phyloP scores from a whole-genome alignment of 2,113 vertebrate genomes.

The Egretta garzetta region DNA sequence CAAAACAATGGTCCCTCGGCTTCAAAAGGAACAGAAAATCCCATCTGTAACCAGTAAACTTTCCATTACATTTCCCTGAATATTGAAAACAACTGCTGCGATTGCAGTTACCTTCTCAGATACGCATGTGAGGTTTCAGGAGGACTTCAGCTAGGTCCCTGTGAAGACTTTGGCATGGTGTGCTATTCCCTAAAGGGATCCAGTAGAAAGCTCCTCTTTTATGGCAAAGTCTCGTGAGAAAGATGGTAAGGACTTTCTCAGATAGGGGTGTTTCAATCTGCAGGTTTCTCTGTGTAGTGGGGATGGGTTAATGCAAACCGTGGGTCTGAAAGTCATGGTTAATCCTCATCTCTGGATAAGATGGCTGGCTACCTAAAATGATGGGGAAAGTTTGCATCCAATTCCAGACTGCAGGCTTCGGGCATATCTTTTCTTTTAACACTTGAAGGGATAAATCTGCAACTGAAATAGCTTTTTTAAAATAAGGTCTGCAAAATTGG shows the following conservation, averaged over 20 bases:
- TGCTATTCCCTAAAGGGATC: neutral
- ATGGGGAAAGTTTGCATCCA: neutral
- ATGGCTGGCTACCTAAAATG: neutral
- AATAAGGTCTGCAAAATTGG: neutral
- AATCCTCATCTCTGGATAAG: neutral
- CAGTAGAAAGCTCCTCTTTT: neutral
- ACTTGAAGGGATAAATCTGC: neutral
- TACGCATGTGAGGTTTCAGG: neutral
- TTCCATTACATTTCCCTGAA: neutral
- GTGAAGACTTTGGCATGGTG: neutral
- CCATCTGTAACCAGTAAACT: neutral
- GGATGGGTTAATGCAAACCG: neutral
- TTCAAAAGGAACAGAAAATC: constrained; percentile 29
- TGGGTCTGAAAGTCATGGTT: neutral
- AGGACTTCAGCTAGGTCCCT: neutral
- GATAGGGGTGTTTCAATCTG: neutral
- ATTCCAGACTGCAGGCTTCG: neutral
- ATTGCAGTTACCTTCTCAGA: neutral
- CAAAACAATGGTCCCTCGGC: constrained; percentile 34
- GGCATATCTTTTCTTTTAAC: neutral
- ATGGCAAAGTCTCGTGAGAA: rapidly evolving
- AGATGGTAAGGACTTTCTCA: neutral
- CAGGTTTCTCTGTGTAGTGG: neutral
- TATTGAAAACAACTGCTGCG: neutral
- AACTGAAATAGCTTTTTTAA: neutral